These are phyloP conservation scores for Aphaenogaster rudis DNA, from an alignment of 1,140 invertebrate species.

Conservation along the genomic window DNA sequence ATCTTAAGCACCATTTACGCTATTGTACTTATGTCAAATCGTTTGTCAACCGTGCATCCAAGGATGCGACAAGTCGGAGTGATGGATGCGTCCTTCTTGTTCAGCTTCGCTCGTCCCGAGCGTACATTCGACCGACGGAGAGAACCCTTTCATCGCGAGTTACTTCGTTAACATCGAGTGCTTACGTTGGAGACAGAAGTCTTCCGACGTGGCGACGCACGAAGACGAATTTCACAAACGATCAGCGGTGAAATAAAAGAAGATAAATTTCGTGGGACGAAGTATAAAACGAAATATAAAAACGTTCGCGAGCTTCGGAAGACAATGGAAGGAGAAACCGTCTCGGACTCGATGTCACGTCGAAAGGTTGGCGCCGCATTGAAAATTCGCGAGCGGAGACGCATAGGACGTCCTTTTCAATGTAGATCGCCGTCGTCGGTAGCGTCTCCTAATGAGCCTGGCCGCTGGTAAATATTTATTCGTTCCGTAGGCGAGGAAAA, in stretches of 20 bases:
- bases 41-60: slow-evolving; percentile 44
- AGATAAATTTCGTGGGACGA: slow-evolving; percentile 11
- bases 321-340: slow-evolving; percentile 24
- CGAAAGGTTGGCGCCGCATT: slow-evolving; percentile 5
- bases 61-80: slow-evolving; percentile 24
- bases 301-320: background rate
- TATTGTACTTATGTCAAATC: slow-evolving; percentile 45
- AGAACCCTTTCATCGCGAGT: slow-evolving; percentile 14
- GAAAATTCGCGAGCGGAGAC: slow-evolving; percentile 4
- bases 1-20: slow-evolving; percentile 36
- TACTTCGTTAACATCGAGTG: slow-evolving; percentile 44
- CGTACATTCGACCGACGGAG: background rate
- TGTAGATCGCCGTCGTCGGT: slow-evolving; percentile 55
- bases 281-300: background rate
- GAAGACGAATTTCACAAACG: slow-evolving; percentile 31
- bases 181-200: slow-evolving; percentile 15
- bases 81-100: slow-evolving; percentile 46
- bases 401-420: slow-evolving; percentile 59
- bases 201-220: background rate
- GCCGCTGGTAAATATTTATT: slow-evolving; percentile 68
- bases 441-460: slow-evolving; percentile 33
- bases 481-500: slow-evolving; percentile 56
- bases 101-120: background rate
- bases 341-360: background rate
- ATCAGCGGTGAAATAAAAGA: slow-evolving; percentile 15